These are phyloP conservation scores for Zaprionus lineosus DNA, from an alignment of 2,888 invertebrate species.

Conservation along the genomic window DNA sequence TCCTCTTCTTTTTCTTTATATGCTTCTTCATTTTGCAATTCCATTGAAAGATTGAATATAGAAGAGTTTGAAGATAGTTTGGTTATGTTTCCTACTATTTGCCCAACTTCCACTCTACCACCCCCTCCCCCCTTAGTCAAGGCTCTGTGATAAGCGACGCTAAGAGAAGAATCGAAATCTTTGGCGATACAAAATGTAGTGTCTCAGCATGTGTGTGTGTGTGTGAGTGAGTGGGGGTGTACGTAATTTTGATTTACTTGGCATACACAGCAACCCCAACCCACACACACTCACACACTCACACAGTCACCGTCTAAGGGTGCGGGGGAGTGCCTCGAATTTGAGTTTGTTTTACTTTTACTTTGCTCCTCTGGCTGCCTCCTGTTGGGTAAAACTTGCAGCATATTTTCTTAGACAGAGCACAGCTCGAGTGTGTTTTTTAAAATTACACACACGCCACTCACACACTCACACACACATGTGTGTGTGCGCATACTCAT, in stretches of 20 bases:
- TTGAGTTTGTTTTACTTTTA: conserved; percentile 47
- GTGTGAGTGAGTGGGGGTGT: too few species aligned
- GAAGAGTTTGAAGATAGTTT: background rate
- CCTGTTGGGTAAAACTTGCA: conserved; percentile 56
- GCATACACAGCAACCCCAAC: conserved; percentile 6
- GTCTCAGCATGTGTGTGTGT: conserved; percentile 16
- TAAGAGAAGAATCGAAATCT: too few species aligned
- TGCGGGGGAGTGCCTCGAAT: conserved; percentile 24
- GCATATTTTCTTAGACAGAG: conserved; percentile 68
- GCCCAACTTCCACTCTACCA: too few species aligned
- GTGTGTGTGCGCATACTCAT: conserved; percentile 46
- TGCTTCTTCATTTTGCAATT: too few species aligned
- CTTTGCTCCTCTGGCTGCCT: conserved; percentile 16
- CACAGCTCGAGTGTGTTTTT: conserved; percentile 34
- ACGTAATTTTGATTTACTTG: conserved; percentile 59
- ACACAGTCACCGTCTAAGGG: background rate
- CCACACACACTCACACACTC: background rate
- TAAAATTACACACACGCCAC: conserved; percentile 13
- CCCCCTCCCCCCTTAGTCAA: too few species aligned
- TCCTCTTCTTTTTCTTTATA: background rate
- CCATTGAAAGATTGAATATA: too few species aligned
- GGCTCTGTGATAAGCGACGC: too few species aligned
- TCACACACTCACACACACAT: background rate
- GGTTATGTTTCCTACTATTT: background rate
- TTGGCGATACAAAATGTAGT: conserved; percentile 13